Base-by-base conservation (phyloP, 2,113 vertebrate genomes). In the Chaetodon auriga region DNA sequence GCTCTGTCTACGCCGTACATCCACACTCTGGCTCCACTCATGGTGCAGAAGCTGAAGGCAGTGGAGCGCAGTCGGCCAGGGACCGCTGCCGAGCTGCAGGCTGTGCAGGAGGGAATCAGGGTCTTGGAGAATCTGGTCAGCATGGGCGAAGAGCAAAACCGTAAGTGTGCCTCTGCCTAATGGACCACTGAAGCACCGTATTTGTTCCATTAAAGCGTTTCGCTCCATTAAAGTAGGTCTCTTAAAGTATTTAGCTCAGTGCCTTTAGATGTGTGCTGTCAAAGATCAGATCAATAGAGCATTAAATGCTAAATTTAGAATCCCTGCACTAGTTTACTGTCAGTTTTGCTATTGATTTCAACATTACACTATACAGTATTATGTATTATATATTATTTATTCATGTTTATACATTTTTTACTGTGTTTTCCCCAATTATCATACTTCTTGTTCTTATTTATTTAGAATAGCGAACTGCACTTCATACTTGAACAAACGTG, bases 1-100 rank as follows among this genome's bases (percentile, higher is more conserved):
- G 97, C 97, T 35, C 96, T 99, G 51, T 97, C 97, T 54, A 97
- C 97, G 7, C 98, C 98, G 0, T 99, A 99, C 87, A 99, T 99
- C 90, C 98, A 98, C 85, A 94, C 97, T 4, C 81, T 99, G 93
- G 98, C 98, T 12, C 98, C 98, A 0, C 92, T 96, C 69, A 94
- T 99, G 91, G 98, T 99, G 83, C 97, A 99, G 94, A 99, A 97
- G 93, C 95, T 99, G 70, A 99, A 98, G 94, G 96, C 95, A 46
- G 96, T 97, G 65, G 98, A 99, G 94, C 95, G 91, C 80, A 95
- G 94, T 45, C 95, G 96, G 45, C 98, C 97, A 0, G 92, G 87
- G 81, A 96, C 92, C 18, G 92, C 83, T 46, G 93, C 95, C 5
- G 97, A 99, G 92, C 96, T 99, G 75, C 94, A 97, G 90, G 98